A percentile compares a stretch with the other conserved stretches of the same genome.
Conservation (phyloP, 2,113 vertebrate species). For the Callionymus lyra region DNA sequence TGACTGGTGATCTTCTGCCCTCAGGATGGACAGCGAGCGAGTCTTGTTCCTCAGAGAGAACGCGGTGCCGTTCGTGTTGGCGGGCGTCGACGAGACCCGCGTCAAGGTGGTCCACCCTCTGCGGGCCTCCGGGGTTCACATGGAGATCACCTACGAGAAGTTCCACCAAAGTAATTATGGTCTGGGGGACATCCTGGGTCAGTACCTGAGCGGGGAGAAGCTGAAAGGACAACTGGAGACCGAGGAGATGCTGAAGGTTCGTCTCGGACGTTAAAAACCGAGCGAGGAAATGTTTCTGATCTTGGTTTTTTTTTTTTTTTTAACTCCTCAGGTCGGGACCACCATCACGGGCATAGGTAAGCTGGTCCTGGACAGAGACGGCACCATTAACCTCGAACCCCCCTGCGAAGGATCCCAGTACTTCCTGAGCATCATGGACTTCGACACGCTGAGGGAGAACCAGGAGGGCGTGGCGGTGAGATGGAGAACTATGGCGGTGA, state of each 20-base stretch:
- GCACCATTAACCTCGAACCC: conserved; percentile 68
- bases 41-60: conserved; percentile 71
- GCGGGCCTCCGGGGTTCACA: conserved; percentile 59
- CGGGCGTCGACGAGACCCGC: conserved; percentile 29
- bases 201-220: conserved; percentile 80
- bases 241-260: conserved; percentile 75
- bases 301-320: no score
- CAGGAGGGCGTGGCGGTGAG: conserved; percentile 48
- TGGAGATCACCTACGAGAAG: conserved; percentile 74
- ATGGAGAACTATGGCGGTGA: conserved; percentile 59
- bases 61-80: conserved; percentile 69
- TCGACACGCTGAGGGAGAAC: conserved; percentile 61
- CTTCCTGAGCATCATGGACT: conserved; percentile 71
- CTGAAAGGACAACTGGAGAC: conserved; percentile 81
- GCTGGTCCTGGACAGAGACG: conserved; percentile 67
- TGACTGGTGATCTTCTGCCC: conserved; percentile 1
- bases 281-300: no score
- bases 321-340: conserved; percentile 59
- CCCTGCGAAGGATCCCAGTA: conserved; percentile 60
- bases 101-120: conserved; percentile 72
- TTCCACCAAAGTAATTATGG: conserved; percentile 71
- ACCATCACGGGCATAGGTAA: conserved; percentile 74
- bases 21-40: conserved; percentile 72
- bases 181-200: conserved; percentile 70
- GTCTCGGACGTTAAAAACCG: neutral